A percentile compares a stretch with the other conserved stretches of the same genome.
Evolutionary conservation across 2,797 vertebrate species (phyloP).

Genomic region (Echeneis naucrates): DNA sequence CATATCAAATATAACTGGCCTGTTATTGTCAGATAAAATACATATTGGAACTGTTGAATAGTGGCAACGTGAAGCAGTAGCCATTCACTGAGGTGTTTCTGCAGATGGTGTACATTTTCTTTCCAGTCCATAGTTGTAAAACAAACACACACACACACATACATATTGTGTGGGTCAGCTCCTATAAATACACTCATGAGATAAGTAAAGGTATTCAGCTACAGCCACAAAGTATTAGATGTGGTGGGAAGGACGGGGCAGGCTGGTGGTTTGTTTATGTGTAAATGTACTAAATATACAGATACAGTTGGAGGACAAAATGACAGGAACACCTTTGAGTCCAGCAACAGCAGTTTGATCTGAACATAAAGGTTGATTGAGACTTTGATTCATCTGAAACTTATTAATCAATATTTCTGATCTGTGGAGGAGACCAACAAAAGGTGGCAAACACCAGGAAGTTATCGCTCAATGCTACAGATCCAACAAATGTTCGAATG

Average conservation of each 20-base stretch:
- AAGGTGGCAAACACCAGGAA: neutral
- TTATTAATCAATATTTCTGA: neutral
- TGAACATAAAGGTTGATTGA: neutral
- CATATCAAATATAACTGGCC: neutral
- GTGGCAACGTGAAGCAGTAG: constrained; percentile 60
- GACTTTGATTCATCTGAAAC: no score
- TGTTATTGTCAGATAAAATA: neutral
- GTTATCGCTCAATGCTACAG: neutral
- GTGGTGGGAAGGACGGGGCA: neutral
- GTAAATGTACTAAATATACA: neutral
- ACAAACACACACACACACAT: constrained; percentile 22
- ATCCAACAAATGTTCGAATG: neutral
- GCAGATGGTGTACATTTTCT: constrained; percentile 7
- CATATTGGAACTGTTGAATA: constrained; percentile 26
- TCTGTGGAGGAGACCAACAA: neutral
- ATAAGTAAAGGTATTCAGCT: constrained; percentile 66
- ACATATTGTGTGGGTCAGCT: constrained; percentile 50
- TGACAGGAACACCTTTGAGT: neutral
- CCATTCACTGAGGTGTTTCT: constrained; percentile 28
- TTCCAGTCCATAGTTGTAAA: constrained; percentile 14
- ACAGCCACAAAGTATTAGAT: constrained; percentile 25
- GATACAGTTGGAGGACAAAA: neutral
- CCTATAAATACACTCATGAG: constrained; percentile 79
- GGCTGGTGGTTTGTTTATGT: neutral
- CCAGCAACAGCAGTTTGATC: no score